Conservation (phyloP, 1,140 invertebrate species). For the Tetramorium simillimum region DNA sequence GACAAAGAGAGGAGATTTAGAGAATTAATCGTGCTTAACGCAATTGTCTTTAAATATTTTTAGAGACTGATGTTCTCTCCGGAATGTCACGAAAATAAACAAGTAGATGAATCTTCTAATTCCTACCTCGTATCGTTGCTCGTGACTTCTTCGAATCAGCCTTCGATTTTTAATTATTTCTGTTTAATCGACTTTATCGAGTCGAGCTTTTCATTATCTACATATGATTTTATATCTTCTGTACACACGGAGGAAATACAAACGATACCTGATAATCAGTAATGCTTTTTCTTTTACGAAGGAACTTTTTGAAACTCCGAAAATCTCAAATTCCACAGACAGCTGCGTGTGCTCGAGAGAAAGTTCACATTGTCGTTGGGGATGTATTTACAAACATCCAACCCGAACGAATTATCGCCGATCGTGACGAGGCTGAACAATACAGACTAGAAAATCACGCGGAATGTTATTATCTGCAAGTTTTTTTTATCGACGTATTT, state of each 20-base stretch:
- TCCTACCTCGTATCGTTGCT: background rate
- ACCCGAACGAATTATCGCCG: background rate
- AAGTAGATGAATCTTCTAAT: background rate
- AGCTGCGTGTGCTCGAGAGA: background rate
- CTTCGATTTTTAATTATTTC: background rate
- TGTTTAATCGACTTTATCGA: background rate
- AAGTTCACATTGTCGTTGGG: background rate
- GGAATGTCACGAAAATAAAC: background rate
- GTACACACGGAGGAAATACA: background rate
- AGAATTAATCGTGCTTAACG: background rate
- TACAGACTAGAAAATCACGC: background rate
- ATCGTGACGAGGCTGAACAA: background rate
- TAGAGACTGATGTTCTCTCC: background rate
- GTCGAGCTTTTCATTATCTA: background rate
- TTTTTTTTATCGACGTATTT: conserved; percentile 17
- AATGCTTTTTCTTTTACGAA: background rate
- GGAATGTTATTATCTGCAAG: conserved; percentile 10
- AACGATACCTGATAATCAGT: background rate
- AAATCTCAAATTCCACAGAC: background rate
- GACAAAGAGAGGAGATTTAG: conserved; percentile 38
- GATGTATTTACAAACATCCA: conserved; percentile 35
- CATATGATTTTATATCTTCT: background rate
- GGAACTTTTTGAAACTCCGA: background rate
- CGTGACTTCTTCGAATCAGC: background rate
- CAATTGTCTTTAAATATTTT: background rate